These are phyloP conservation scores for Xylocampa areola DNA, from an alignment of 2,888 invertebrate species.

Conservation along the genomic window DNA sequence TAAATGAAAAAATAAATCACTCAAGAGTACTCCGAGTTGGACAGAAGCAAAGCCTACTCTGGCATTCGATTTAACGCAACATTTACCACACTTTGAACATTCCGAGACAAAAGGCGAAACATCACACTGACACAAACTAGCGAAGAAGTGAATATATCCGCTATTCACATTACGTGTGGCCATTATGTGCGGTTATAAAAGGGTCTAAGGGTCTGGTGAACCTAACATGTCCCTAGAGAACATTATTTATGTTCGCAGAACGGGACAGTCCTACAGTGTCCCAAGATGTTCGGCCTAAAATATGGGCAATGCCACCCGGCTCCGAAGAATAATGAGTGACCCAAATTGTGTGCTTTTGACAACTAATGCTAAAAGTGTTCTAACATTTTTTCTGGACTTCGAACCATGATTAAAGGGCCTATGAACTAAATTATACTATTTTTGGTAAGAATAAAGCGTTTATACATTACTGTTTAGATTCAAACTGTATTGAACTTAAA, in stretches of 20 bases:
- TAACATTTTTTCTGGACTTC: conserved; percentile 18
- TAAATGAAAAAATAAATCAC: conserved; percentile 34
- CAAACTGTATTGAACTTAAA: too few species aligned
- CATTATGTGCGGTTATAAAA: conserved; percentile 75
- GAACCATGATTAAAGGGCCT: background rate
- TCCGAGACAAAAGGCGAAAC: conserved; percentile 41
- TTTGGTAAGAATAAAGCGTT: too few species aligned
- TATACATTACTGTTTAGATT: too few species aligned
- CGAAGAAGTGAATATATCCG: conserved; percentile 56
- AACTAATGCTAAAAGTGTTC: conserved; percentile 50
- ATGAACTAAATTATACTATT: too few species aligned
- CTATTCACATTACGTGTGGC: conserved; percentile 64
- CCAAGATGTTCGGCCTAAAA: conserved; percentile 67
- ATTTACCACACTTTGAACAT: conserved; percentile 41
- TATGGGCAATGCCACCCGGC: conserved; percentile 64
- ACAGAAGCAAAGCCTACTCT: conserved; percentile 12
- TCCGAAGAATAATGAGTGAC: conserved; percentile 70
- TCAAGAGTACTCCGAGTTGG: conserved; percentile 11
- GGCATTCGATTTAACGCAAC: conserved; percentile 50
- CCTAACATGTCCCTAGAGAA: conserved; percentile 74
- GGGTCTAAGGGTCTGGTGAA: conserved; percentile 71
- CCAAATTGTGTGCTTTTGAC: conserved; percentile 65
- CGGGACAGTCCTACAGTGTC: conserved; percentile 64
- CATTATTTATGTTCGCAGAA: conserved; percentile 74
- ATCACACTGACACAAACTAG: conserved; percentile 51